Evolutionary conservation across 2,113 vertebrate species (phyloP), one percentile per base, ranked within the genome.

Genomic region (Cygnus buccinator): DNA sequence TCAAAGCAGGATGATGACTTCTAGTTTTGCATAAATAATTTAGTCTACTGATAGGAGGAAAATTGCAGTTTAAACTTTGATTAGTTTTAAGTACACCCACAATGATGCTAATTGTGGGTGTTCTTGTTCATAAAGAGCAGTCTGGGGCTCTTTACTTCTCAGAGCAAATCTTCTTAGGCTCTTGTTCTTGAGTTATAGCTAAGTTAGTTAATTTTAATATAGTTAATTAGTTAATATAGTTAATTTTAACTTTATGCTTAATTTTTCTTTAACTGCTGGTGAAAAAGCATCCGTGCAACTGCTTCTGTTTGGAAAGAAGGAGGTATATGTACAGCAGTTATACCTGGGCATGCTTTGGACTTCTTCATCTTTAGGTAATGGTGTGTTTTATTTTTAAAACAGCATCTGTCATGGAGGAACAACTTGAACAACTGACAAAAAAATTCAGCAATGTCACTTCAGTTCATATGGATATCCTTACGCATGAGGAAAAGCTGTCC

Each of bases 321-420:
- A 55, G 33, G 37, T 23, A 29, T 46, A 13, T 29, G 59, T 55
- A 48, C 13, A 71, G 13, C 44, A 62, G 15, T 54, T 94, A 33
- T 43, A 29, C 14, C 2, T 65, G 39, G 16, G 8, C 31, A 5
- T 33, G 17, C 52, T 82, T 82, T 67, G 39, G 28, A 62, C 3
- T 87, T 10, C 18, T 83, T 90, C 33, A 41, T 63, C 14, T 86
- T 19, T 39, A 28, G 7, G 6, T 95, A 92, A 89, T 0, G 19
- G 37, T 90, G 4, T 93, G 73, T 83, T 95, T 82, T 67, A 65
- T 80, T 95, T 87, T 93, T 84, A 25, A 91, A 92, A 95, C 92
- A 99, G 99, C 98, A 4, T 99, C 99, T 20, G 94, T 98, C 85
- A 93, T 98, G 91, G 97, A 98, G 93, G 98, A 96, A 54, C 99